Conservation (phyloP, 2,113 vertebrate species). For the Poeciliopsis prolifica region DNA sequence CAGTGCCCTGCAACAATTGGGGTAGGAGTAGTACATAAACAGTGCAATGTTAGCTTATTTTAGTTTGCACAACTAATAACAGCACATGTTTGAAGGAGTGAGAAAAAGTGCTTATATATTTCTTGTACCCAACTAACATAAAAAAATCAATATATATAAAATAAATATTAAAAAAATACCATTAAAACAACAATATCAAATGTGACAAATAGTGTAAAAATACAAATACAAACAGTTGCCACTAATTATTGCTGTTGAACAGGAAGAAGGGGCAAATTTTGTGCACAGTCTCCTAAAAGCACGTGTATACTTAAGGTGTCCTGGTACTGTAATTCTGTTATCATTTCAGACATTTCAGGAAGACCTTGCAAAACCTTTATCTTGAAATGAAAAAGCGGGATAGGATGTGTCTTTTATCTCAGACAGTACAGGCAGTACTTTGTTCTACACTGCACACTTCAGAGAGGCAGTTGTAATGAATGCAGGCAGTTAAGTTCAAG, state of each 20-base stretch:
- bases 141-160: background rate
- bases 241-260: background rate
- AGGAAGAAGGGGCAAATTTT: background rate
- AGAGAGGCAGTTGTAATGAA: conserved; percentile 1
- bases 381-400: background rate
- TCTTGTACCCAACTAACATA: background rate
- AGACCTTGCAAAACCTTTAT: background rate
- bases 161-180: background rate
- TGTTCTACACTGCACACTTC: conserved; percentile 7
- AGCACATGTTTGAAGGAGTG: too few relatives aligned
- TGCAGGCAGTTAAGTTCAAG: conserved; percentile 17
- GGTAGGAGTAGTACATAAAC: background rate
- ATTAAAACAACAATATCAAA: background rate
- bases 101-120: background rate
- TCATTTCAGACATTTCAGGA: background rate
- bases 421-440: conserved; percentile 5
- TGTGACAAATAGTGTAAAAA: background rate
- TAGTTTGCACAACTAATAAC: background rate
- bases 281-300: background rate
- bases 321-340: background rate
- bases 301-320: background rate
- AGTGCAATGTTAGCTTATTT: background rate
- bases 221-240: background rate
- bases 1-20: background rate
- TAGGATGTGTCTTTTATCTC: background rate